A percentile compares a stretch with the other conserved stretches of the same genome.
Conservation (phyloP, 2,797 vertebrate genomes). For the Nothura maculosa region DNA sequence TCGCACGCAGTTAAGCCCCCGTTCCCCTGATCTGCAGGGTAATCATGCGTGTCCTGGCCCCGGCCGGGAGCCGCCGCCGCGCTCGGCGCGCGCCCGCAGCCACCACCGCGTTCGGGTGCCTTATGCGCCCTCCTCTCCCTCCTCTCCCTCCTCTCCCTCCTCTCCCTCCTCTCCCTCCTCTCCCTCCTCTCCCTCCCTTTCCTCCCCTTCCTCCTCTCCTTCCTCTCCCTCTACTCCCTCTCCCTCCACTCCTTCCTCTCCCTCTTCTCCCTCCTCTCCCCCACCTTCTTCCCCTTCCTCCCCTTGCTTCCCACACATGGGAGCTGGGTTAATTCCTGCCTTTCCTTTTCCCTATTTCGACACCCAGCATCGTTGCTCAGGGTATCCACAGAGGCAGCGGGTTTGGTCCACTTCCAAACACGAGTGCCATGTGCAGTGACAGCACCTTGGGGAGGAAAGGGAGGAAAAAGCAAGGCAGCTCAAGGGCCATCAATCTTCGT, state of each 20-base stretch:
- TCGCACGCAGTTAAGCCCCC: slow-evolving; percentile 64
- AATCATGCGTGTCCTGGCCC: slow-evolving; percentile 71
- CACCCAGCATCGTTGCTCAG: not conserved
- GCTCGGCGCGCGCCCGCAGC: not conserved
- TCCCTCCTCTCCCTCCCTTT: too few species aligned
- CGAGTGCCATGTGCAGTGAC: not conserved
- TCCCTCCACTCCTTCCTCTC: too few species aligned
- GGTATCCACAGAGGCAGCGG: not conserved
- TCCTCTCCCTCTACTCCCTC: too few species aligned
- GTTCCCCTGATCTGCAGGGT: slow-evolving; percentile 65
- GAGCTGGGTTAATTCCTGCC: rapidly evolving
- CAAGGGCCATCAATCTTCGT: slow-evolving; percentile 58
- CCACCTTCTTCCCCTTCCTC: rapidly evolving
- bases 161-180: too few species aligned
- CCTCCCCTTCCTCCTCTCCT: too few species aligned
- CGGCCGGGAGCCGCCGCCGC: not conserved
- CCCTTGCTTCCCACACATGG: not conserved
- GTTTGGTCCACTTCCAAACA: not conserved
- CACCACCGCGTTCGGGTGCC: not conserved
- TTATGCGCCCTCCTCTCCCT: not conserved
- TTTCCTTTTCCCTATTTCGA: not conserved
- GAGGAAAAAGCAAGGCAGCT: not conserved
- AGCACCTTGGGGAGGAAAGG: not conserved
- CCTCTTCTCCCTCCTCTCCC: too few species aligned
- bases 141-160: too few species aligned